Percentiles rank a stretch among this genome's conserved stretches.
Evolutionary conservation across 2,113 vertebrate species (phyloP).

Genomic region (Phyllostomus discolor): DNA sequence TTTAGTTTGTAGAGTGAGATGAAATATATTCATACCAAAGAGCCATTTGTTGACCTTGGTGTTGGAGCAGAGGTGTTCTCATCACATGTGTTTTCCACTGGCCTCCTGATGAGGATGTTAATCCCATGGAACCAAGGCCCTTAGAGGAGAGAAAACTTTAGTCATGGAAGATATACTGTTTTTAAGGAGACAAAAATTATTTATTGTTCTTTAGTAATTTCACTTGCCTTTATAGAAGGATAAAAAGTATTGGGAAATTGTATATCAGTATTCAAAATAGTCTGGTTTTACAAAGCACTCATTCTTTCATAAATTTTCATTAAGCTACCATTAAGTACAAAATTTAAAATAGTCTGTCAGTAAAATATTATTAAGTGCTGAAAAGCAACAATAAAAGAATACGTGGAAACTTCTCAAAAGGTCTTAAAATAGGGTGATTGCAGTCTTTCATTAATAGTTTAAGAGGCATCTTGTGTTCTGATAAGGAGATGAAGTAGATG

Average conservation of each 20-base stretch:
- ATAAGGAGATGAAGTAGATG: slow-evolving; percentile 43
- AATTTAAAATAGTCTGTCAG: slow-evolving; percentile 7
- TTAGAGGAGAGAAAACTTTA: neutral
- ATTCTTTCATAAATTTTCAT: neutral
- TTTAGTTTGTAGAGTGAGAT: neutral
- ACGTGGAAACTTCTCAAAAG: neutral
- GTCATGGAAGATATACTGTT: neutral
- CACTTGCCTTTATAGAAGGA: neutral
- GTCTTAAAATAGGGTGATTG: slow-evolving; percentile 20
- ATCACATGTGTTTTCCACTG: neutral
- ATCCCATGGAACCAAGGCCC: neutral
- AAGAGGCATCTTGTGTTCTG: slow-evolving; percentile 17
- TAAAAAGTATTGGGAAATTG: slow-evolving; percentile 3
- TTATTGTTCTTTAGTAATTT: slow-evolving; percentile 3
- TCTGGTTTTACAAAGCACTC: neutral
- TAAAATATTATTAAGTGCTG: neutral
- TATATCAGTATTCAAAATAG: neutral
- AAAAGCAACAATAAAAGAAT: neutral
- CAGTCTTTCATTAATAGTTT: slow-evolving; percentile 38
- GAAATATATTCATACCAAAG: neutral
- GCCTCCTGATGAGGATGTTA: neutral
- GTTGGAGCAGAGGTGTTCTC: neutral
- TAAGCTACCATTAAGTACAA: neutral
- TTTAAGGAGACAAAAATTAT: neutral
- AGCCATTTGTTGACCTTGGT: neutral